Evolutionary conservation across 2,888 invertebrate genomes (phyloP), one percentile per base, ranked within the genome.

Genomic region (Orthosia gothica): DNA sequence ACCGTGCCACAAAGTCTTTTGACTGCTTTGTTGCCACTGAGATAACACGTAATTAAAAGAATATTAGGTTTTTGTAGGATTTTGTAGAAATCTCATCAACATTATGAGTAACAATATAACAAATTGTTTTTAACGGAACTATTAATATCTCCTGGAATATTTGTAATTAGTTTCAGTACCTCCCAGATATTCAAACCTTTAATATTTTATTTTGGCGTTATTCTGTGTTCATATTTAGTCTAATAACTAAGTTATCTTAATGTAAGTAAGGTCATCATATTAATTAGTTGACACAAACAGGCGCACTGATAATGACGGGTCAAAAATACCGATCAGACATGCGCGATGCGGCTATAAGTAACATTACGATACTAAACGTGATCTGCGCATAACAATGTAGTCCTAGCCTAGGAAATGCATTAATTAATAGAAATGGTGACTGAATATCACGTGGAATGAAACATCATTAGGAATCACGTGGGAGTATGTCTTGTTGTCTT

Each of bases 241-340:
- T 75, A 72, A 64, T 50, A 47, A 58, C 59, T 54, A 61, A 59
- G 20, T 64, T 82, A 82, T 82, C 69, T 12, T 18, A 70, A 55
- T 55, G 32, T 45, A 73, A 71, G 32, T 45, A 73, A 71, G 84
- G 70, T 81, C 74, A 58, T 67, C 65, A 70, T 69, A 64, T 67
- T 84, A 74, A 83, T 83, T 75, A 87, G 88, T 86, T 88, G 86
- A 75, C 47, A 18, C 67, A 75, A 74, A 86, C 76, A 86, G 78
- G 23, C 32, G 70, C 54, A 11, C 45, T 52, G 86, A 87, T 87
- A 87, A 68, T 61, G n/a, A 0, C 3, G 71, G 87, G 83, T 87
- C 87, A 87, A 87, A 84, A 72, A 81, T 73, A 69, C 61, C 11
- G 64, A 70, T 26, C 69, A 50, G 65, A 74, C 55, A 32, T n/a